These are phyloP conservation scores for Reticulitermes lucifugus DNA, from an alignment of 2,888 invertebrate genomes.

Conservation along the genomic window DNA sequence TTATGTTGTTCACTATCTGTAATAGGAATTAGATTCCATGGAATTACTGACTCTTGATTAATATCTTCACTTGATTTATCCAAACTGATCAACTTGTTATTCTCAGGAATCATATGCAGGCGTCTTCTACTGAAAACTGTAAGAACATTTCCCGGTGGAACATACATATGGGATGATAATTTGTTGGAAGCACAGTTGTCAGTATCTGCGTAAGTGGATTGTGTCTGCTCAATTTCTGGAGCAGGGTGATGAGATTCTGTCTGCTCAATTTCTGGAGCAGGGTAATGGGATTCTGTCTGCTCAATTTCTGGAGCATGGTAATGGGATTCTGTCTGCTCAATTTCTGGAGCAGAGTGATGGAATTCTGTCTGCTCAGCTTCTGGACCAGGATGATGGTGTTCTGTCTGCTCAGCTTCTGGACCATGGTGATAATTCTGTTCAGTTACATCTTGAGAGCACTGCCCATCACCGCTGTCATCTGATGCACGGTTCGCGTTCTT, in stretches of 20 bases:
- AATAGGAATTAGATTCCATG: neutral
- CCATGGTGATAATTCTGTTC: neutral
- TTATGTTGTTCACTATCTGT: neutral
- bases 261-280: neutral
- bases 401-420: neutral
- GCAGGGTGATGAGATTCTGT: neutral
- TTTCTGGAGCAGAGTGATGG: too few relatives aligned
- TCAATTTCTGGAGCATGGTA: neutral
- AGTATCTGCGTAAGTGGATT: neutral
- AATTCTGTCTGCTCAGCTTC: neutral
- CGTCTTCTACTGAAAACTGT: conserved; percentile 29
- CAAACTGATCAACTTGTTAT: too few relatives aligned
- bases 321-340: too few relatives aligned
- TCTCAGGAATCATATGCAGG: too few relatives aligned
- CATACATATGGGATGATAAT: neutral
- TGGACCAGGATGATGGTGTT: neutral
- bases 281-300: too few relatives aligned
- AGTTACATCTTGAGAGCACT: too few relatives aligned
- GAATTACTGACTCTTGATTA: neutral
- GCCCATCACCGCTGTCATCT: too few relatives aligned
- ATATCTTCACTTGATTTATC: too few relatives aligned
- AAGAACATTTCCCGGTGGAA: neutral
- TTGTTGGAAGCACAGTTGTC: too few relatives aligned
- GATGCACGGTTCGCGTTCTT: neutral
- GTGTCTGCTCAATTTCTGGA: neutral